Conservation (phyloP, 2,888 invertebrate genomes). For the Phragmatobia fuliginosa region DNA sequence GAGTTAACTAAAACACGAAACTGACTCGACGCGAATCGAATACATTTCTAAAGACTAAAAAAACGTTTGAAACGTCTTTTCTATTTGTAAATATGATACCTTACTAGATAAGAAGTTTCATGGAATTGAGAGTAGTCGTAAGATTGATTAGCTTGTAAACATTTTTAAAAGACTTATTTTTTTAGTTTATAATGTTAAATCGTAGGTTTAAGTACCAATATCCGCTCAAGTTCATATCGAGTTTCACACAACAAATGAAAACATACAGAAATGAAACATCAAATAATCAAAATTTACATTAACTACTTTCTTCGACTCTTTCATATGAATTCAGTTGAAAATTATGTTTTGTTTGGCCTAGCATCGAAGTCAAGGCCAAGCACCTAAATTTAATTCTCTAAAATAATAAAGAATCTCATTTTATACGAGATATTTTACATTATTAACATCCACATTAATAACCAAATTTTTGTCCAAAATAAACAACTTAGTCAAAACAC, state of each 20-base stretch:
- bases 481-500: slow-evolving; percentile 18
- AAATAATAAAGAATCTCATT: not conserved
- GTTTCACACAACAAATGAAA: not conserved
- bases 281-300: not conserved
- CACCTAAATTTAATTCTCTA: not conserved
- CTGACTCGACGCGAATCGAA: slow-evolving; percentile 44
- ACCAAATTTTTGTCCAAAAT: not conserved
- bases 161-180: slow-evolving; percentile 82
- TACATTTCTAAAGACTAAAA: slow-evolving; percentile 38
- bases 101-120: slow-evolving; percentile 65
- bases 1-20: slow-evolving; percentile 47
- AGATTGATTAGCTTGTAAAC: slow-evolving; percentile 64
- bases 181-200: slow-evolving; percentile 57
- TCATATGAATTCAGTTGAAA: not conserved
- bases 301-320: not conserved
- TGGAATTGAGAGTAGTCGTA: slow-evolving; percentile 73
- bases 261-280: not conserved
- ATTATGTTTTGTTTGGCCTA: slow-evolving; percentile 23
- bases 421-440: not conserved
- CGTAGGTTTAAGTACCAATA: slow-evolving; percentile 60
- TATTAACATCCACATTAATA: too few species aligned
- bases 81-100: slow-evolving; percentile 59
- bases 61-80: slow-evolving; percentile 26
- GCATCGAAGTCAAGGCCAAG: not conserved
- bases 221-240: slow-evolving; percentile 22